Conservation (phyloP, 2,113 vertebrate species). For the Eupsittula cactorum region DNA sequence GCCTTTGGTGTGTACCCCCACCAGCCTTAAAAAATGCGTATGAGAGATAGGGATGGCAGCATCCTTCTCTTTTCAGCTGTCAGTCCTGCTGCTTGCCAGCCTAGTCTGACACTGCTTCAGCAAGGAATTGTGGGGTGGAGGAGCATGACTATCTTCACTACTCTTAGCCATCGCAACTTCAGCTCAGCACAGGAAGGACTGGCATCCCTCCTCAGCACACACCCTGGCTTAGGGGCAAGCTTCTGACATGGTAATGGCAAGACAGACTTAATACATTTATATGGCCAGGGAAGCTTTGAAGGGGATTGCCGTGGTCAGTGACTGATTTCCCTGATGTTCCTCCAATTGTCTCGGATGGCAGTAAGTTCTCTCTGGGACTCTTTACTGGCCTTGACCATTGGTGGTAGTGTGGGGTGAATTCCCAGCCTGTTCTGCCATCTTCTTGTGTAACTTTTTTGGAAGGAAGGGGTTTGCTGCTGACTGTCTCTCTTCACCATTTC, state of each 20-base stretch:
- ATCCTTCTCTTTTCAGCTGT: background rate
- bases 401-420: accelerated
- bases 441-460: background rate
- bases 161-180: background rate
- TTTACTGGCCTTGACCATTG: background rate
- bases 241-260: background rate
- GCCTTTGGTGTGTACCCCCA: background rate
- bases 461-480: background rate
- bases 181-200: background rate
- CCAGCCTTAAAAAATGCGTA: background rate
- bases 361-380: background rate
- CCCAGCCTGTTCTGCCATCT: background rate
- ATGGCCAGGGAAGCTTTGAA: background rate
- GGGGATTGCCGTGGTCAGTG: background rate
- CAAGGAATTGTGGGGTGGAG: background rate
- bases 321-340: background rate
- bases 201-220: background rate
- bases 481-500: background rate
- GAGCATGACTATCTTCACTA: background rate
- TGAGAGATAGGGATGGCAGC: background rate
- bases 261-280: background rate
- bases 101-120: background rate
- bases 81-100: background rate
- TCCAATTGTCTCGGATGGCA: accelerated
- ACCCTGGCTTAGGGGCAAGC: background rate